Evolutionary conservation across 2,888 invertebrate species (phyloP), one percentile per base, ranked within the genome.

Genomic region (Leucoptera coffeella): DNA sequence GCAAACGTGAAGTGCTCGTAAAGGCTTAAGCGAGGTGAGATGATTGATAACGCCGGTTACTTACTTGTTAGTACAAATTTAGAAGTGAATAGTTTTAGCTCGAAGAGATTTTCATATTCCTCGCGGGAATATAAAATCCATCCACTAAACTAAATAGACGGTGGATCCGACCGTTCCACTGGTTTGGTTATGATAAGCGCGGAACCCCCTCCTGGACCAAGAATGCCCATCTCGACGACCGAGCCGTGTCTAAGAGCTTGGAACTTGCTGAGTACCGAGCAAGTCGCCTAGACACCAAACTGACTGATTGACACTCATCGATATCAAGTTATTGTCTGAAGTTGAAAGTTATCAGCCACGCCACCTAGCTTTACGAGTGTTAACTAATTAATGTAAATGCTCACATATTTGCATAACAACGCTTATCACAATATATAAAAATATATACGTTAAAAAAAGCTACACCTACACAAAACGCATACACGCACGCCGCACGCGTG

Each of bases 361-460:
- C 48, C 56, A 55, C 57, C 54, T 47, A 48, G 42, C 42, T 40
- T 48, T 45, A 48, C 49, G 45, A 47, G 51, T 50, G 47, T 52
- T 59, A 64, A 50, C 57, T 57, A 59, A 60, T 57, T 67, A n/a
- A 9, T 17, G 6, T 17, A 67, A 65, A 69, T 67, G 65, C 65
- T 64, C 60, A 51, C 52, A 59, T 54, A 54, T 54, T 59, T 60
- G 64, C 65, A 64, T 62, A 62, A 61, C 60, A 65, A 62, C 56
- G 56, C 65, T 67, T 65, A 69, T 69, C 67, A 65, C 67, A 65
- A 60, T 64, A 62, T 62, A 65, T 64, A 69, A 67, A 69, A 67
- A 67, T 61, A 69, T 65, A 61, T 64, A 59, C n/a, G n/a, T 61
- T 55, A 60, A 62, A 14, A 61, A 60, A 67, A 67, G 64, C 64